Conservation (phyloP, 2,113 vertebrate genomes). For the Strix aluco region DNA sequence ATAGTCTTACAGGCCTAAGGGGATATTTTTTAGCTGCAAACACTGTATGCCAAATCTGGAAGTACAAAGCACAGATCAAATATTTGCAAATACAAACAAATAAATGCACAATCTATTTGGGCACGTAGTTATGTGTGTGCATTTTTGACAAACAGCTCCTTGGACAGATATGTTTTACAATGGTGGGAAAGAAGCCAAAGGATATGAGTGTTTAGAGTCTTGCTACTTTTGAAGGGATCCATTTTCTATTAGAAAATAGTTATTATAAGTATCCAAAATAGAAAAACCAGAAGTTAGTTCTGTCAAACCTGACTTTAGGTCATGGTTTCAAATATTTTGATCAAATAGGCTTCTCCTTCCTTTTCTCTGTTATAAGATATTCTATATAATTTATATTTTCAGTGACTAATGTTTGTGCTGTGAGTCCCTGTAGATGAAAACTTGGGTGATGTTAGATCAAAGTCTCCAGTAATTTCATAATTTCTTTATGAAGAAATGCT, state of each 20-base stretch:
- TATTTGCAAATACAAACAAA: constrained; percentile 26
- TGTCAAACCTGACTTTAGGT: constrained; percentile 35
- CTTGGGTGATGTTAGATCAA: constrained; percentile 62
- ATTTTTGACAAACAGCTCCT: background rate
- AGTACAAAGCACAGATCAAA: background rate
- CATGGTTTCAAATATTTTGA: constrained; percentile 30
- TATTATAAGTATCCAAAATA: background rate
- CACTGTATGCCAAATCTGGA: background rate
- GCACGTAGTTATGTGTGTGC: background rate
- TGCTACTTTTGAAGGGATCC: background rate
- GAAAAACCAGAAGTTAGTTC: background rate
- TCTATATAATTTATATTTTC: background rate
- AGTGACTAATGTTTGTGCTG: constrained; percentile 3
- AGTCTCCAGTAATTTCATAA: constrained; percentile 48
- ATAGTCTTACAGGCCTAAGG: background rate
- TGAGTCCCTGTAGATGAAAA: constrained; percentile 26
- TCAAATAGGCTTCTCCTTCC: constrained; percentile 37
- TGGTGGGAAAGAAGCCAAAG: background rate
- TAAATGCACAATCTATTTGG: background rate
- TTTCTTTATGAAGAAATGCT: constrained; percentile 59
- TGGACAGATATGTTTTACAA: background rate
- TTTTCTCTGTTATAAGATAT: background rate
- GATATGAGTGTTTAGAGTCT: background rate
- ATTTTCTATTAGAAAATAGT: background rate
- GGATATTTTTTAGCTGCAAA: background rate